Conservation (phyloP, 2,797 vertebrate species). For the Luscinia luscinia region DNA sequence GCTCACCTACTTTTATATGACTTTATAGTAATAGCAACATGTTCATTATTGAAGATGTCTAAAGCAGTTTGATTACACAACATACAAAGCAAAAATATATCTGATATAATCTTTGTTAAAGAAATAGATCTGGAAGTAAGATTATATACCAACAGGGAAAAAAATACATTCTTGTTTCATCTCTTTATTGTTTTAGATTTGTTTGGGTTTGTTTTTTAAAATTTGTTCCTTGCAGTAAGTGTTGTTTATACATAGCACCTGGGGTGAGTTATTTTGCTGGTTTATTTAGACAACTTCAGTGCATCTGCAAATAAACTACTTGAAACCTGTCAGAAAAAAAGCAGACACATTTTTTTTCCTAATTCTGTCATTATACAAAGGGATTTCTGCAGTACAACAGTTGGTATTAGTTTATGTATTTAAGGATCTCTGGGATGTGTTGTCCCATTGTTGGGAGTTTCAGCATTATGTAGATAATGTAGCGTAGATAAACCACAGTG, state of each 20-base stretch:
- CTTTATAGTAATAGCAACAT: slow-evolving; percentile 44
- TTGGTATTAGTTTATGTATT: background rate
- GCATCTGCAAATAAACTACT: background rate
- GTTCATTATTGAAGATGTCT: slow-evolving; percentile 36
- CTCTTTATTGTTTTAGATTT: background rate
- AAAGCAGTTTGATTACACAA: slow-evolving; percentile 41
- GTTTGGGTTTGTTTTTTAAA: fast-evolving
- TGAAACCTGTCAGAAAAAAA: background rate
- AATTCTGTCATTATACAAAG: background rate
- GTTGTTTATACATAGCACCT: background rate
- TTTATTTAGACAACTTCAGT: background rate
- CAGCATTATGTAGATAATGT: background rate
- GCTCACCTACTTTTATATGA: slow-evolving; percentile 55
- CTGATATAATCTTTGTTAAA: background rate
- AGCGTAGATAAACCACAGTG: fast-evolving
- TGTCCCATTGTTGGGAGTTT: background rate
- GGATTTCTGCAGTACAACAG: background rate
- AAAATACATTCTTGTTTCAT: background rate
- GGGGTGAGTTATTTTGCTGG: background rate
- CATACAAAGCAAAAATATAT: background rate
- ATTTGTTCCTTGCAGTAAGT: background rate
- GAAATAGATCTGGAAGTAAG: background rate
- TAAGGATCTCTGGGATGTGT: fast-evolving
- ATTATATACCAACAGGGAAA: background rate
- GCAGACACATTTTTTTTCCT: background rate